A percentile compares a stretch with the other conserved stretches of the same genome.
These are phyloP conservation scores for Aphidius ervi DNA, from an alignment of 1,140 invertebrate species.

Conservation along the genomic window DNA sequence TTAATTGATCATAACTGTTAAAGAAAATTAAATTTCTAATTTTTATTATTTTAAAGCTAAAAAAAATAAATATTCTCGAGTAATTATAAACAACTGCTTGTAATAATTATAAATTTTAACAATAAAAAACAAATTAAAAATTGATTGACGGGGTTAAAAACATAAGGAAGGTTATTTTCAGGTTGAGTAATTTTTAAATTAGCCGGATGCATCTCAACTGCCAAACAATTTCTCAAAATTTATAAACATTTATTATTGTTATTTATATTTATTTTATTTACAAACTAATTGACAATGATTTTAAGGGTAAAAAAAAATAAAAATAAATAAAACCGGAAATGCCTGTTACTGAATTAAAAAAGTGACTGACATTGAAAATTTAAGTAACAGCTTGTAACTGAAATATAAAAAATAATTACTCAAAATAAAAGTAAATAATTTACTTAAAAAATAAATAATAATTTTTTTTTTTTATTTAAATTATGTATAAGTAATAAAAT, in stretches of 20 bases:
- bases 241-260: constrained; percentile 17
- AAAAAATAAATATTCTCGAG: no score
- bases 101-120: neutral
- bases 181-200: constrained; percentile 8
- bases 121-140: no score
- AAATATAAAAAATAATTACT: constrained; percentile 9
- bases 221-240: constrained; percentile 7
- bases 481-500: no score
- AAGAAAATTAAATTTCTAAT: no score
- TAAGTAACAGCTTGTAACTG: constrained; percentile 35
- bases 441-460: no score
- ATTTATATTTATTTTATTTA: neutral
- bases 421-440: no score
- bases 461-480: no score
- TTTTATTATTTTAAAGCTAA: no score
- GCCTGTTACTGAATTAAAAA: constrained; percentile 25
- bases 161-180: constrained; percentile 23
- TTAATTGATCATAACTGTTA: no score
- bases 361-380: no score
- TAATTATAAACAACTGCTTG: neutral
- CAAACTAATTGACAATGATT: no score
- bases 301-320: no score
- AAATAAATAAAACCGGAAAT: constrained; percentile 23
- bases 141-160: constrained; percentile 15
- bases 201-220: constrained; percentile 19